Conservation (phyloP, 2,113 vertebrate genomes). For the Microtus richardsoni region DNA sequence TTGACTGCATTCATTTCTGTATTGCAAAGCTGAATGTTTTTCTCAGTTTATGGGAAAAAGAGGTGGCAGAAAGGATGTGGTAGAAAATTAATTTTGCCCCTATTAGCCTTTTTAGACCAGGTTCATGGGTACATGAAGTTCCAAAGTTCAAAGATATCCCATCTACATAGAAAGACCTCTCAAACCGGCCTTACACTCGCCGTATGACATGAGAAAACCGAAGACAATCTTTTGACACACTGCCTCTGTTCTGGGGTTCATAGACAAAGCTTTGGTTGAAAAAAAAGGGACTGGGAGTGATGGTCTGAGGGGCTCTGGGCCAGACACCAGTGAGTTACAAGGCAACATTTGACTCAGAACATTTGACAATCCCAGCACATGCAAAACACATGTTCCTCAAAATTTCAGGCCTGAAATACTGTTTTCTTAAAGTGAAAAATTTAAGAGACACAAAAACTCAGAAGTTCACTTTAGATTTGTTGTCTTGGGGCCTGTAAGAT, state of each 20-base stretch:
- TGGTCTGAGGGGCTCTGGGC: background rate
- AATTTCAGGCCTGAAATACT: constrained; percentile 57
- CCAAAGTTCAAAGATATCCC: background rate
- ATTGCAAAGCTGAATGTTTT: background rate
- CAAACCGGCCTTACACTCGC: background rate
- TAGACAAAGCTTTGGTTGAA: background rate
- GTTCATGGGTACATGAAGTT: background rate
- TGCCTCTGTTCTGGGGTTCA: constrained; percentile 15
- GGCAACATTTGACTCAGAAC: background rate
- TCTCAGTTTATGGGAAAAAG: constrained; percentile 28
- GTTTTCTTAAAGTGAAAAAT: constrained; percentile 66
- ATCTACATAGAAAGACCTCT: background rate
- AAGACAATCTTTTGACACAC: background rate
- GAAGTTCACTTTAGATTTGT: constrained; percentile 58
- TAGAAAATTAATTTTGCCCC: background rate
- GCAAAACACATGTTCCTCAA: constrained; percentile 39
- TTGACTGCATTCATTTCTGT: background rate
- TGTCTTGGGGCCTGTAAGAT: background rate
- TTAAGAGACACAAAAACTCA: constrained; percentile 66
- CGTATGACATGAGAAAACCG: background rate
- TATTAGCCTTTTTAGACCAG: background rate
- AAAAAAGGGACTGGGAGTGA: background rate
- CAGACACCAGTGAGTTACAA: constrained; percentile 18
- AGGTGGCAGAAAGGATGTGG: background rate
- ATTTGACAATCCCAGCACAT: constrained; percentile 6